A percentile compares a stretch with the other conserved stretches of the same genome.
Evolutionary conservation across 2,113 vertebrate genomes (phyloP).

Genomic region (Petrocephalus microphthalmus): DNA sequence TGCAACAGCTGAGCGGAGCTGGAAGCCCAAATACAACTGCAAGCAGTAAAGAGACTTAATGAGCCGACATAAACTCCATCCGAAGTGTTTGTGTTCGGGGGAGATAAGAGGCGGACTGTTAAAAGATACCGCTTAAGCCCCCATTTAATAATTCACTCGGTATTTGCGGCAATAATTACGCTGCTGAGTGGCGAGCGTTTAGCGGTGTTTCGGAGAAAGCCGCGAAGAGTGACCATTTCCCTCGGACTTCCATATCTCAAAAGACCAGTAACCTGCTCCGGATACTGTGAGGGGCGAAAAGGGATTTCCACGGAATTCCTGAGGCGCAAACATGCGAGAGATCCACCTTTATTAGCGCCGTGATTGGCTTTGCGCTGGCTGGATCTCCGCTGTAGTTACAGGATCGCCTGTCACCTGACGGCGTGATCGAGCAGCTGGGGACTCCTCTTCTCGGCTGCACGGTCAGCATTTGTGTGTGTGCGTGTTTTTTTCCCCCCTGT

Average conservation of each 20-base stretch:
- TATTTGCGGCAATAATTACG: conserved; percentile 48
- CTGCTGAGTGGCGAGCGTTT: conserved; percentile 42
- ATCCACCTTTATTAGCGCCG: not conserved
- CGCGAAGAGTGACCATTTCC: not conserved
- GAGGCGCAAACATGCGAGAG: not conserved
- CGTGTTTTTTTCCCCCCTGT: conserved; percentile 6
- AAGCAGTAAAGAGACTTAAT: conserved; percentile 3
- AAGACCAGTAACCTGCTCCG: not conserved
- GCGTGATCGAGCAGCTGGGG: conserved; percentile 19
- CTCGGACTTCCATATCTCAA: not conserved
- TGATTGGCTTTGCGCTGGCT: conserved; percentile 34
- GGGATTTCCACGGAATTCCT: conserved; percentile 4
- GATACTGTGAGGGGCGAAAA: not conserved
- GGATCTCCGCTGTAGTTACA: conserved; percentile 26
- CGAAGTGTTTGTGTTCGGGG: conserved; percentile 38
- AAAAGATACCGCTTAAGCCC: conserved; percentile 18
- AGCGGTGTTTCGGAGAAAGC: conserved; percentile 31
- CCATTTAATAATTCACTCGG: conserved; percentile 37
- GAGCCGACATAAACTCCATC: conserved; percentile 31
- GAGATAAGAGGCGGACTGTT: conserved; percentile 48
- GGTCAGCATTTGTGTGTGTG: not conserved
- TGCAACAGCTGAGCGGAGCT: not conserved
- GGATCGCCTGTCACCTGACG: conserved; percentile 30
- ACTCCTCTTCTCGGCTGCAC: not conserved
- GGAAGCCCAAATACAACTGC: not conserved